These are phyloP conservation scores for Psammodynastes pulverulentus DNA, from an alignment of 2,113 vertebrate genomes.

Conservation along the genomic window DNA sequence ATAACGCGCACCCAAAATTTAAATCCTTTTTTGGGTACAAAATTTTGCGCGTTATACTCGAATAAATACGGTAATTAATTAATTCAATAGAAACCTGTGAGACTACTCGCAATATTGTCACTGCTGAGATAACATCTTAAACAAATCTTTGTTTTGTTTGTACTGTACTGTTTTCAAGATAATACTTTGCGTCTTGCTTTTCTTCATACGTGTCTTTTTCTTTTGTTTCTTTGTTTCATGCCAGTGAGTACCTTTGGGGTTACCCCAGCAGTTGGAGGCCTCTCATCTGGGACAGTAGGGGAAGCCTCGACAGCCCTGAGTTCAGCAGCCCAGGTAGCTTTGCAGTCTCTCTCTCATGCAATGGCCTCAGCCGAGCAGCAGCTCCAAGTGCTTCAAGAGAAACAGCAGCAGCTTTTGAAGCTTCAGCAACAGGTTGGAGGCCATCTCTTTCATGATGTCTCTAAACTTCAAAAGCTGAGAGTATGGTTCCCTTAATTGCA, in stretches of 20 bases:
- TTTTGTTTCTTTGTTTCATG: constrained; percentile 64
- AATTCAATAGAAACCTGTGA: background rate
- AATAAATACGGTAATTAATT: no score
- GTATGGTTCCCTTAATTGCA: constrained; percentile 45
- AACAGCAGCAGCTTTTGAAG: constrained; percentile 99
- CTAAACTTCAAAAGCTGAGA: constrained; percentile 75
- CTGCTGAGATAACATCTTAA: background rate
- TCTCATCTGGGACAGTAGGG: constrained; percentile 89
- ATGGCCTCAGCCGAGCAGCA: constrained; percentile 99
- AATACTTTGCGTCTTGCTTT: constrained; percentile 17
- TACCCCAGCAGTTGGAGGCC: constrained; percentile 89
- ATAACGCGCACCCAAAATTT: no score
- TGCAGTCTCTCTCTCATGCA: constrained; percentile 98
- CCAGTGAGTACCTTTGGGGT: constrained; percentile 98
- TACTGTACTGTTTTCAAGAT: no score
- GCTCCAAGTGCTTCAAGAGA: constrained; percentile 99
- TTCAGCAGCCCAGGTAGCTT: constrained; percentile 97
- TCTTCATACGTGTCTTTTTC: constrained; percentile 39
- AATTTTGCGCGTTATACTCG: no score
- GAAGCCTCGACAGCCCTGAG: constrained; percentile 97
- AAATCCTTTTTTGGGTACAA: no score
- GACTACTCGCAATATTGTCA: background rate
- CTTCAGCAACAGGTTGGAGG: constrained; percentile 98
- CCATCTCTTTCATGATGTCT: constrained; percentile 75
- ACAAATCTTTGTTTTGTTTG: no score